Conservation (phyloP, 2,113 vertebrate genomes). For the Polypterus bichir region DNA sequence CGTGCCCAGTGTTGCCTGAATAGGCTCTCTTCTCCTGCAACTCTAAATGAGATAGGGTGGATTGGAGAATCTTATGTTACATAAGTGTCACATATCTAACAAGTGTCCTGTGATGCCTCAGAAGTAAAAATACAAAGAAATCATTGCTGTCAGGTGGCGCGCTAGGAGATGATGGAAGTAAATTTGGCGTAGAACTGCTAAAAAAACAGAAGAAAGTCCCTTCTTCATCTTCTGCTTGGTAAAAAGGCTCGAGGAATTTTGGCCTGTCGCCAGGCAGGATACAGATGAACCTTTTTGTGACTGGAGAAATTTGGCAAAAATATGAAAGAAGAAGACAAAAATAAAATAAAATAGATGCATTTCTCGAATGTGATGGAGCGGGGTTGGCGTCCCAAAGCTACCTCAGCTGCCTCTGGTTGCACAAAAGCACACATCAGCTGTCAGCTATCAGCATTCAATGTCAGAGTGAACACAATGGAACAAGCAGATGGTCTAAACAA, state of each 20-base stretch:
- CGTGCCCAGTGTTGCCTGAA: too few species aligned
- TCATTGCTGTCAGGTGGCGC: slow-evolving; percentile 32
- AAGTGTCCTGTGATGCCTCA: too few species aligned
- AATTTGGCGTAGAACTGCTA: slow-evolving; percentile 52
- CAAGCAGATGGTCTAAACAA: slow-evolving; percentile 80
- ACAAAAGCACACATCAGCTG: slow-evolving; percentile 66
- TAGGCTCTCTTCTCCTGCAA: too few species aligned
- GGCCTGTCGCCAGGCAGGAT: slow-evolving; percentile 50
- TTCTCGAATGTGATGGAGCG: too few species aligned
- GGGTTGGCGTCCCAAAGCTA: slow-evolving; percentile 36
- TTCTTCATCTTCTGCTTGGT: slow-evolving; percentile 40
- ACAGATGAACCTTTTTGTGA: slow-evolving; percentile 28
- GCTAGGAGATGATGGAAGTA: slow-evolving; percentile 37
- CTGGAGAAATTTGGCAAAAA: slow-evolving; percentile 26
- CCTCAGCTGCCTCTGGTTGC: slow-evolving; percentile 49
- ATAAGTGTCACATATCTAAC: too few species aligned
- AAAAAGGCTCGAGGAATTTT: slow-evolving; percentile 32
- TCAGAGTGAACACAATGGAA: slow-evolving; percentile 63
- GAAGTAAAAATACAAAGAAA: slow-evolving; percentile 17
- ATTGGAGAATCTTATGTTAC: too few species aligned
- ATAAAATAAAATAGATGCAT: slow-evolving; percentile 4
- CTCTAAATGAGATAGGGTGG: too few species aligned
- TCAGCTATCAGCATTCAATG: slow-evolving; percentile 48
- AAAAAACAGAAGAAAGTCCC: slow-evolving; percentile 41
- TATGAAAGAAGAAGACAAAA: slow-evolving; percentile 11